Percentiles rank a stretch among this genome's conserved stretches.
Evolutionary conservation across 1,140 invertebrate species (phyloP).

Genomic region (Proales similis): DNA sequence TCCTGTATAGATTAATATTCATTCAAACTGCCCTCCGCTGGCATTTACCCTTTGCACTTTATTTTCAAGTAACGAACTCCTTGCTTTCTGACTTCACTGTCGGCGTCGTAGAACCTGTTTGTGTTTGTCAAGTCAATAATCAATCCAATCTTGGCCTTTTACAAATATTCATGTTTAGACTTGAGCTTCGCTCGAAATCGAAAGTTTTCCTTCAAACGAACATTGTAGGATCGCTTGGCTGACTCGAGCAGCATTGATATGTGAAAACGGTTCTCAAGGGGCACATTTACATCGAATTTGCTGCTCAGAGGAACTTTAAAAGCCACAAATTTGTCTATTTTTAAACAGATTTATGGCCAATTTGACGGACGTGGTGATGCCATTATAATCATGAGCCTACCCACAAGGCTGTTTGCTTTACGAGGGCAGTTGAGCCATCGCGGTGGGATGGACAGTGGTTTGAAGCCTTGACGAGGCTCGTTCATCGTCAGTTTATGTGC

Average conservation of each 20-base stretch:
- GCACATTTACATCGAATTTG: conserved; percentile 70
- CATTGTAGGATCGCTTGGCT: conserved; percentile 58
- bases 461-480: no score
- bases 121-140: conserved; percentile 97
- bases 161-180: conserved; percentile 4
- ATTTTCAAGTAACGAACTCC: conserved; percentile 74
- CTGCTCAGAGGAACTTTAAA: conserved; percentile 82
- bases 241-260: conserved; percentile 65
- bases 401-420: conserved; percentile 67
- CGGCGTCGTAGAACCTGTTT: conserved; percentile 76
- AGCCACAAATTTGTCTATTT: conserved; percentile 60
- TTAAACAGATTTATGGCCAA: background rate
- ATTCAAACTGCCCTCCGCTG: conserved; percentile 3
- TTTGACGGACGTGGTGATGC: background rate
- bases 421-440: conserved; percentile 86
- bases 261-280: conserved; percentile 69
- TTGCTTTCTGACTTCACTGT: conserved; percentile 64
- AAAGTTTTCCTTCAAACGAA: background rate
- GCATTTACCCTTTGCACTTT: conserved; percentile 70
- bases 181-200: conserved; percentile 11
- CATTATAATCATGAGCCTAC: conserved; percentile 53
- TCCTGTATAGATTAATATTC: no score
- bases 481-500: no score
- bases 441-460: conserved; percentile 60
- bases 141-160: conserved; percentile 73